Base-by-base conservation (phyloP, 2,797 vertebrate genomes). In the Craterocephalus amniculus region DNA sequence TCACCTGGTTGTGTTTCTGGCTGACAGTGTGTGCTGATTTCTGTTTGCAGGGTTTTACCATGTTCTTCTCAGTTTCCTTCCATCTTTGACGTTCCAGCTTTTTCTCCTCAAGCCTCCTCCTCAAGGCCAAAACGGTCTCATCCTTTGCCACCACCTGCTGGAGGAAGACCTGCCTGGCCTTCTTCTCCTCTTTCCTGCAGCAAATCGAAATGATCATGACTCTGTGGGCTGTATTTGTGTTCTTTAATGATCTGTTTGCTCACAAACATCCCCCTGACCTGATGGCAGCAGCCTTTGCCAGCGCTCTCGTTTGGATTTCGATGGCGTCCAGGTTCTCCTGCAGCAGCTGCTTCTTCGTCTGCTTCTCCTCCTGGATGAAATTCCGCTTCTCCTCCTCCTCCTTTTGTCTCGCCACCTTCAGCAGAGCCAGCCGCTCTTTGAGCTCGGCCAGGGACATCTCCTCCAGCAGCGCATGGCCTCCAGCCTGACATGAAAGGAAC, bases 361-460 rank as follows among this genome's bases (percentile, higher is more conserved):
- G 91, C 87, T 95, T 97, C 84, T 92, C 93, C 73, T 88, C 89
- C 78, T 95, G 91, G 86, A 99, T 98, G 51, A 78, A 90, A 59
- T 93, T 91, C 57, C 94, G 93, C 73, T 90, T 96, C 74, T 96
- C 94, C 73, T 95, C 94, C 76, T 94, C 83, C 68, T 93, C 84
- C 13, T 70, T 87, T 76, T 84, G 89, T 78, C 94, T 92, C 6
- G 84, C 74, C 60, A 95, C 94, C 85, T 73, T 96, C 84, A 96
- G 87, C 56, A 95, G 74, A 40, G 90, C 81, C 24, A 98, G 92
- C 7, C 96, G 94, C 84, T 96, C 95, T 6, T 85, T 95, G 58
- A 97, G 89, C 92, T 99, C 97, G 6, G 89, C 91, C 59, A 97
- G 48, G 55, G 97, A 98, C 97, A 98, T 98, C 92, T 99, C 97